Conservation (phyloP, 2,888 invertebrate species). For the Cephus pulcher region DNA sequence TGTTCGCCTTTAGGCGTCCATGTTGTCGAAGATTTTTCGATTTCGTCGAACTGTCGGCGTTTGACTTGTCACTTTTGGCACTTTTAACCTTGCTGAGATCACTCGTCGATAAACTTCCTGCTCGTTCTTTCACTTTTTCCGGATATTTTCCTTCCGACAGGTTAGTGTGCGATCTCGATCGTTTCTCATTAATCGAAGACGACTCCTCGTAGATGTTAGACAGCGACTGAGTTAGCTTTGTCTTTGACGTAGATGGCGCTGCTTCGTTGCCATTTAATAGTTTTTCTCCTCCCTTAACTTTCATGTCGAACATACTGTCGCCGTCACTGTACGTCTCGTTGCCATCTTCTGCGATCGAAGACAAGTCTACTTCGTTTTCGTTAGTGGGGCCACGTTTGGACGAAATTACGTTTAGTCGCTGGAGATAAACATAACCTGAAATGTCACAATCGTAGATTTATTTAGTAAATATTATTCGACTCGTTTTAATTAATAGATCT, state of each 20-base stretch:
- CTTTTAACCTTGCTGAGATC: slow-evolving; percentile 15
- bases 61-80: slow-evolving; percentile 9
- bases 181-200: slow-evolving; percentile 11
- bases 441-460: slow-evolving; percentile 21
- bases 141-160: slow-evolving; percentile 5
- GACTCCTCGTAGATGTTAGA: slow-evolving; percentile 21
- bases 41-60: slow-evolving; percentile 21
- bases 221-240: slow-evolving; percentile 10
- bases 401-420: slow-evolving; percentile 67
- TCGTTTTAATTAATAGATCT: not conserved
- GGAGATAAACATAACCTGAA: slow-evolving; percentile 73
- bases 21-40: slow-evolving; percentile 13
- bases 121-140: not conserved
- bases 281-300: slow-evolving; percentile 10
- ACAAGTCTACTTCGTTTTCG: slow-evolving; percentile 34
- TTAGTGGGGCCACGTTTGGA: slow-evolving; percentile 22
- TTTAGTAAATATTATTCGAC: not conserved
- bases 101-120: slow-evolving; percentile 18
- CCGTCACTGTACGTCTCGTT: slow-evolving; percentile 44
- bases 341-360: slow-evolving; percentile 37
- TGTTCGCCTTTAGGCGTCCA: slow-evolving; percentile 6
- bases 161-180: slow-evolving; percentile 8
- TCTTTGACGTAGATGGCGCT: slow-evolving; percentile 13
- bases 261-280: slow-evolving; percentile 12
- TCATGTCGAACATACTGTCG: slow-evolving; percentile 41